Percentiles rank a stretch among this genome's conserved stretches.
Evolutionary conservation across 2,888 invertebrate species (phyloP).

Genomic region (Seira musarum): DNA sequence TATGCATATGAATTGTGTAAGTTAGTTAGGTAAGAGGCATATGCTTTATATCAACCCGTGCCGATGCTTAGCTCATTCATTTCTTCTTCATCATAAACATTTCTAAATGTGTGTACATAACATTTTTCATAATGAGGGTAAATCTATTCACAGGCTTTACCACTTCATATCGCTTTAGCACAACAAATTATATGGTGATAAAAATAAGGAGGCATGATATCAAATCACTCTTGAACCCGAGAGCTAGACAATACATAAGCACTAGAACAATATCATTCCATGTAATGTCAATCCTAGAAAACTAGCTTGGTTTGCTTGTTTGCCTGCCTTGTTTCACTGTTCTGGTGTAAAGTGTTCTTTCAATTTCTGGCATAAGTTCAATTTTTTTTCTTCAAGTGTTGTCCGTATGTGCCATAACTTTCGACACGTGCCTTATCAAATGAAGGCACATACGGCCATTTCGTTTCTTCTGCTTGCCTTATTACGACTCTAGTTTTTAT

Average conservation of each 20-base stretch:
- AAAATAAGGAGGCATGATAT: conserved; percentile 14
- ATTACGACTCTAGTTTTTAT: conserved; percentile 24
- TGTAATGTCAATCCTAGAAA: conserved; percentile 39
- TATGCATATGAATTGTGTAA: no score
- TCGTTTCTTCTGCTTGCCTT: no score
- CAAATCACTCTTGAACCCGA: conserved; percentile 2
- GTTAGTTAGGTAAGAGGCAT: conserved; percentile 17
- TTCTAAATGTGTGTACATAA: conserved; percentile 11
- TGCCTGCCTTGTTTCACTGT: not conserved
- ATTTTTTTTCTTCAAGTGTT: conserved; percentile 35
- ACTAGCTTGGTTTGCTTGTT: conserved; percentile 26
- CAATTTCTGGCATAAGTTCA: conserved; percentile 39
- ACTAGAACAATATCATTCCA: not conserved
- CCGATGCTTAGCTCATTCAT: not conserved
- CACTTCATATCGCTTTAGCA: conserved; percentile 11
- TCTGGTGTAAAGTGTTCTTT: not conserved
- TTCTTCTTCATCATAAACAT: not conserved
- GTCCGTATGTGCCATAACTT: conserved; percentile 45
- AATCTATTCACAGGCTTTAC: not conserved
- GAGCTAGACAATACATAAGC: conserved; percentile 2
- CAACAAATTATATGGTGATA: conserved; percentile 6
- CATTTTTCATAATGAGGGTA: conserved; percentile 6
- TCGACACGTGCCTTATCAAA: conserved; percentile 46
- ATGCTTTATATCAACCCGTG: conserved; percentile 36
- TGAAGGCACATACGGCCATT: conserved; percentile 15